Evolutionary conservation across 2,797 vertebrate genomes (phyloP).

Genomic region (Phyllotis vaccarum): DNA sequence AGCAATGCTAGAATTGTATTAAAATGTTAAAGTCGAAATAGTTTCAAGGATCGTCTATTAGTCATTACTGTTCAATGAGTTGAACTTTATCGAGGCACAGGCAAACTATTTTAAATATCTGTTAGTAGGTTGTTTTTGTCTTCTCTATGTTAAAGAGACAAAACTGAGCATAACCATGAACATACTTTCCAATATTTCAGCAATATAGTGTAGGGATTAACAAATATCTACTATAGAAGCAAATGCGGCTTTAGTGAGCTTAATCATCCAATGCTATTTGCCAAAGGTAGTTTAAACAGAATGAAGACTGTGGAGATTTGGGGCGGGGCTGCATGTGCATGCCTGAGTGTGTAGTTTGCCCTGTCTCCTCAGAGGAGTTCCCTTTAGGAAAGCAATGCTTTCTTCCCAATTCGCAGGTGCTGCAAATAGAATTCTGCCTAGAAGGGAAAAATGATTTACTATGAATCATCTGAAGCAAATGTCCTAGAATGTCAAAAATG

Average conservation of each 20-base stretch:
- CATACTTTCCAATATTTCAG: background rate
- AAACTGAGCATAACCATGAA: background rate
- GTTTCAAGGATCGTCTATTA: background rate
- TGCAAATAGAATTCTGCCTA: conserved; percentile 55
- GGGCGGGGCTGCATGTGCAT: accelerated
- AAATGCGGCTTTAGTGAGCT: background rate
- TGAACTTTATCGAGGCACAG: background rate
- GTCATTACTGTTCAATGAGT: background rate
- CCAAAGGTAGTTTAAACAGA: conserved; percentile 35
- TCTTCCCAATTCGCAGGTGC: conserved; percentile 40
- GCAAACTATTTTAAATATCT: background rate
- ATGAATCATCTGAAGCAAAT: conserved; percentile 40
- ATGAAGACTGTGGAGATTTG: background rate
- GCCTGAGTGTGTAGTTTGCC: background rate
- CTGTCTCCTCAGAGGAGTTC: background rate
- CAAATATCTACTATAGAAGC: background rate
- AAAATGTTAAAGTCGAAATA: conserved; percentile 20
- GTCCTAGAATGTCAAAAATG: conserved; percentile 12
- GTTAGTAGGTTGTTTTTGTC: background rate
- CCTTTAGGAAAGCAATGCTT: background rate
- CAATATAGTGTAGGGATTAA: background rate
- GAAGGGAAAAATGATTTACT: conserved; percentile 47
- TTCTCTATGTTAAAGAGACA: background rate
- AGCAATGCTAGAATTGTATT: background rate
- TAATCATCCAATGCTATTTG: conserved; percentile 5